phyloP scores from a whole-genome alignment of 2,888 invertebrate species.

The Dynastes maya region DNA sequence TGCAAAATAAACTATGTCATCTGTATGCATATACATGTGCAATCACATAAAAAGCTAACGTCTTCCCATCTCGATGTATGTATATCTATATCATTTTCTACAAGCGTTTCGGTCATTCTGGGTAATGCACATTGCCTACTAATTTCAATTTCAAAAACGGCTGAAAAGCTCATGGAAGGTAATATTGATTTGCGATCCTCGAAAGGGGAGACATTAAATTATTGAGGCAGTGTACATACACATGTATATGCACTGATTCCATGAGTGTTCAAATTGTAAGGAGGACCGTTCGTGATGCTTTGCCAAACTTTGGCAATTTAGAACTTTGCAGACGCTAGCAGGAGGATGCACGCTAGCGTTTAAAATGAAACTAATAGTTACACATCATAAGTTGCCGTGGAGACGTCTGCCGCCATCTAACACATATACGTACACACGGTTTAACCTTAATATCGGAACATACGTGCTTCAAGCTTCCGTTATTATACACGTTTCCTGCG shows the following conservation, averaged over 20 bases:
- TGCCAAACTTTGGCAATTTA: constrained; percentile 45
- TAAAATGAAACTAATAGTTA: constrained; percentile 51
- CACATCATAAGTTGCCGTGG: constrained; percentile 44
- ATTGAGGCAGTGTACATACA: neutral
- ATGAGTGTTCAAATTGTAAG: too few species aligned
- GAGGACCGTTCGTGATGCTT: neutral
- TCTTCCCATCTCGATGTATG: too few species aligned
- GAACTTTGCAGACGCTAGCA: constrained; percentile 43
- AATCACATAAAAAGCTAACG: too few species aligned
- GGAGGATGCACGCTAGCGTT: neutral
- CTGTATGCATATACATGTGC: too few species aligned
- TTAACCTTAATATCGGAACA: constrained; percentile 22
- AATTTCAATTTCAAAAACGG: too few species aligned
- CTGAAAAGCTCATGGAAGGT: too few species aligned
- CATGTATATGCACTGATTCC: neutral
- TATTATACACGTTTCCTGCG: constrained; percentile 34
- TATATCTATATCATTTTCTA: too few species aligned
- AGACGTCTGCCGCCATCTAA: constrained; percentile 14
- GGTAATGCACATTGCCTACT: too few species aligned
- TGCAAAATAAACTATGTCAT: too few species aligned
- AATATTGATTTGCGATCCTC: too few species aligned
- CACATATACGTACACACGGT: constrained; percentile 12
- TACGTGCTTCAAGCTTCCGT: constrained; percentile 32
- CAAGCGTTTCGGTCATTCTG: too few species aligned
- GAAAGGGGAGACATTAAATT: too few species aligned